phyloP scores from a whole-genome alignment of 2,888 invertebrate species.

The Tuta absoluta region DNA sequence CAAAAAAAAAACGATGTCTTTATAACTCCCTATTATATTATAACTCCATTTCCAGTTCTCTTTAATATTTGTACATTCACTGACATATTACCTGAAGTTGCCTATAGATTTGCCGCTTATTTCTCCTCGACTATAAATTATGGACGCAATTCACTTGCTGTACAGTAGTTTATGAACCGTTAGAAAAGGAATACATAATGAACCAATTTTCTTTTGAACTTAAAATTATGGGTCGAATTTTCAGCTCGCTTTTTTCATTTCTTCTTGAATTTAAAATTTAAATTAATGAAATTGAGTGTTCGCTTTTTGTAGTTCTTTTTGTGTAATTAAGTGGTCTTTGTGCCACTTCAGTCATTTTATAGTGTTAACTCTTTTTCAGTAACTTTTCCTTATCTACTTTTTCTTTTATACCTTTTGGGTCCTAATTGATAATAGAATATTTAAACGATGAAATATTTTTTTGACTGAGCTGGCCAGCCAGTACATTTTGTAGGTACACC shows the following conservation, averaged over 20 bases:
- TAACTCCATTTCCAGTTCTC: background rate
- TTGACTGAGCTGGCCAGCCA: too few relatives aligned
- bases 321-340: background rate
- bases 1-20: too few relatives aligned
- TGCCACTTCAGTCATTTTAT: too few relatives aligned
- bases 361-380: too few relatives aligned
- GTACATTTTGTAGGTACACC: too few relatives aligned
- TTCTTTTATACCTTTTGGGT: too few relatives aligned
- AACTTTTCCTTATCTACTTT: too few relatives aligned
- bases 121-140: background rate
- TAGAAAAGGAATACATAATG: conserved; percentile 13
- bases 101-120: background rate
- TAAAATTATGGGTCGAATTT: conserved; percentile 7
- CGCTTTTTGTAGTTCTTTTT: background rate
- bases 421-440: too few relatives aligned
- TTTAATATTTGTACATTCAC: background rate
- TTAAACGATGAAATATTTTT: too few relatives aligned
- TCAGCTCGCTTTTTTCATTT: background rate
- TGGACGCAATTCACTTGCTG: background rate
- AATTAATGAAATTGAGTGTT: background rate
- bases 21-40: too few relatives aligned
- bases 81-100: background rate
- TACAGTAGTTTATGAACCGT: background rate
- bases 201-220: conserved; percentile 10
- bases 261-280: background rate